Evolutionary conservation across 2,888 invertebrate species (phyloP).

Genomic region (Therioaphis trifolii): DNA sequence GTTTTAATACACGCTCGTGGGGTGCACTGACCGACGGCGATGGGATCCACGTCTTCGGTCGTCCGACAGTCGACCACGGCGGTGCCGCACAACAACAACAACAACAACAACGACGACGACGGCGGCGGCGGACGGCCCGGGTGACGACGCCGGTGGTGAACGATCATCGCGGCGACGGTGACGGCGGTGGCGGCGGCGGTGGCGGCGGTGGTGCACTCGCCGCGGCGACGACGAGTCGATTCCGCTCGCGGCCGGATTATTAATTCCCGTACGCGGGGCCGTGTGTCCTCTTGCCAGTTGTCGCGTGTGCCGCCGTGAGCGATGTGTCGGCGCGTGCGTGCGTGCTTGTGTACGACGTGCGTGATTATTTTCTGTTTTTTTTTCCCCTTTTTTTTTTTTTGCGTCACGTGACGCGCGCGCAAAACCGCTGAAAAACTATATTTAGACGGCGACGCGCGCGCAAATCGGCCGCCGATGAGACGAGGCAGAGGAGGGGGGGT

Average conservation of each 20-base stretch:
- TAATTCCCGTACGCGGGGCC: conserved; percentile 26
- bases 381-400: too few relatives aligned
- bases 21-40: conserved; percentile 38
- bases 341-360: too few relatives aligned
- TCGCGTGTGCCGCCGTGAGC: too few relatives aligned
- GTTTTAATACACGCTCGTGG: too few relatives aligned
- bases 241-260: background rate
- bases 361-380: conserved; percentile 18
- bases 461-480: background rate
- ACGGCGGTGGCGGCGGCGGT: too few relatives aligned
- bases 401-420: background rate
- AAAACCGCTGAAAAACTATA: conserved; percentile 32
- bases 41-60: conserved; percentile 7
- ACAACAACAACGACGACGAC: background rate
- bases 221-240: too few relatives aligned
- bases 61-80: background rate
- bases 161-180: too few relatives aligned
- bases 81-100: background rate
- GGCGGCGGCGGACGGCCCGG: background rate
- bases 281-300: too few relatives aligned
- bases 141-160: too few relatives aligned
- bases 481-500: conserved; percentile 17
- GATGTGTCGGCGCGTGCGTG: too few relatives aligned
- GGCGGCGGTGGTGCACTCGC: too few relatives aligned
- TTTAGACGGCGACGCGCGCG: conserved; percentile 29